phyloP scores from a whole-genome alignment of 2,888 invertebrate genomes.

The Eulithis prunata region DNA sequence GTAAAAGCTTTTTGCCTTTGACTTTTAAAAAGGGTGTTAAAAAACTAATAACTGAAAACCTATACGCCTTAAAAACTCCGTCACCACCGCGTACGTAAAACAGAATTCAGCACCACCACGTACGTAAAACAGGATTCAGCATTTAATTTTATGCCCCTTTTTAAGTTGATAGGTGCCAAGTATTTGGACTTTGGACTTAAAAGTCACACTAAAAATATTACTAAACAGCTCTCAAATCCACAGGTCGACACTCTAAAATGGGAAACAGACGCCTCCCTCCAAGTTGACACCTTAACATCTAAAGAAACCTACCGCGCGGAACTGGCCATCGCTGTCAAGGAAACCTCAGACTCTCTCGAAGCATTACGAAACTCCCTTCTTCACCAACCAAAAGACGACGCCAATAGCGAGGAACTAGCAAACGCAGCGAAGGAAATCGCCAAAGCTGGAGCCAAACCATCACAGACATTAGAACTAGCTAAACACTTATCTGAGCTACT shows the following conservation, averaged over 20 bases:
- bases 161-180: too few species aligned
- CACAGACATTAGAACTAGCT: conserved; percentile 91
- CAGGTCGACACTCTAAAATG: conserved; percentile 90
- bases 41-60: too few species aligned
- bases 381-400: conserved; percentile 68
- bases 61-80: too few species aligned
- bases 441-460: conserved; percentile 90
- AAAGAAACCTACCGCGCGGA: conserved; percentile 93
- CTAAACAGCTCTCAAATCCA: neutral
- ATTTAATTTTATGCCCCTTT: too few species aligned
- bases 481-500: conserved; percentile 91
- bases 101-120: too few species aligned
- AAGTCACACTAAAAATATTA: too few species aligned
- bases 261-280: conserved; percentile 90
- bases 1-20: too few species aligned
- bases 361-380: conserved; percentile 85
- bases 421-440: conserved; percentile 89
- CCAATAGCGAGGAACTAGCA: conserved; percentile 85
- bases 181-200: too few species aligned
- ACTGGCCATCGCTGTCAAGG: conserved; percentile 88
- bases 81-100: too few species aligned
- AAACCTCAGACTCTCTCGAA: conserved; percentile 88
- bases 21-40: too few species aligned
- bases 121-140: too few species aligned
- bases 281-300: conserved; percentile 93